Evolutionary conservation across 2,888 invertebrate genomes (phyloP).

Genomic region (Sicus ferrugineus): DNA sequence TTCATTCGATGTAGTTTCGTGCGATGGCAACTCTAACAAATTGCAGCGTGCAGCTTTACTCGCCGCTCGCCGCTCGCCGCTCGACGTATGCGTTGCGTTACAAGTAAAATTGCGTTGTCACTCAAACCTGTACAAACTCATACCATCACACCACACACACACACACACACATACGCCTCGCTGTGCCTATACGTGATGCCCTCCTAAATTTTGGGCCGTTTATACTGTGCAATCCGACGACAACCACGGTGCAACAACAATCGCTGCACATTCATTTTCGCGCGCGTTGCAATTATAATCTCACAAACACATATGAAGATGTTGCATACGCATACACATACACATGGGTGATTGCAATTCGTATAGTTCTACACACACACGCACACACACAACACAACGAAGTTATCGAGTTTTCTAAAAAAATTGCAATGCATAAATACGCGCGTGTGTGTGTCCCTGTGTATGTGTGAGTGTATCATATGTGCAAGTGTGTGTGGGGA

Average conservation of each 20-base stretch:
- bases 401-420: background rate
- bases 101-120: slow-evolving; percentile 5
- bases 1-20: background rate
- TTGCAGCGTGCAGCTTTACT: background rate
- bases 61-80: background rate
- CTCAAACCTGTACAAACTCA: background rate
- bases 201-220: background rate
- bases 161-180: background rate
- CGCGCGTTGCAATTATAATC: slow-evolving; percentile 9
- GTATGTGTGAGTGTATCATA: background rate
- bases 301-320: background rate
- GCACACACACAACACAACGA: background rate
- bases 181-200: background rate
- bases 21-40: slow-evolving; percentile 14
- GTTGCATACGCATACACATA: background rate
- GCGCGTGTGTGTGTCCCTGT: background rate
- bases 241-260: background rate
- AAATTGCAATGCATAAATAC: background rate
- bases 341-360: background rate
- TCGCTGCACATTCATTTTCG: background rate
- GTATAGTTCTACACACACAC: background rate
- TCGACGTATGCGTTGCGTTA: slow-evolving; percentile 7
- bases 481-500: background rate
- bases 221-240: background rate
- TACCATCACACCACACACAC: background rate